Evolutionary conservation across 2,113 vertebrate species (phyloP).

Genomic region (Nanorana parkeri): DNA sequence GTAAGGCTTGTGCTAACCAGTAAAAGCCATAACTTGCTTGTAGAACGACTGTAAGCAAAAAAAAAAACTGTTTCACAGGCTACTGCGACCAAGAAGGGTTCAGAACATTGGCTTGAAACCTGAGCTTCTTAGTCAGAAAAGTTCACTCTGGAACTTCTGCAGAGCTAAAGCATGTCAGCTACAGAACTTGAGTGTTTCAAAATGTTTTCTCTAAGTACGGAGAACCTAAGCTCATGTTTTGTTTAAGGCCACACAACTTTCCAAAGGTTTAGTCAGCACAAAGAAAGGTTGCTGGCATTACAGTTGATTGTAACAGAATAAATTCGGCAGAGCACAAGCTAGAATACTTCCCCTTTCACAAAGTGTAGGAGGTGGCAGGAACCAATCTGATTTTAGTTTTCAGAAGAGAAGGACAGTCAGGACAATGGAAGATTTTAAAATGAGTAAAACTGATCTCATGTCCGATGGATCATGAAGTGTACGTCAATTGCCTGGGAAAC

Average conservation of each 20-base stretch:
- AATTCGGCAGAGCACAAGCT: neutral
- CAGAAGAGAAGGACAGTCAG: no score
- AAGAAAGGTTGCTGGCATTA: neutral
- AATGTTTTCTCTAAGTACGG: slow-evolving; percentile 34
- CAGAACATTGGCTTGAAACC: slow-evolving; percentile 35
- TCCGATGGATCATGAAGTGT: no score
- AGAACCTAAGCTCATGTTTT: slow-evolving; percentile 21
- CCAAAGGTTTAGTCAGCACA: slow-evolving; percentile 22
- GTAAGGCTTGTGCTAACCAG: slow-evolving; percentile 66
- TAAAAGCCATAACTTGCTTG: slow-evolving; percentile 62
- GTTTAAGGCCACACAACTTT: slow-evolving; percentile 42
- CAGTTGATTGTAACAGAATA: neutral
- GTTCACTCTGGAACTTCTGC: slow-evolving; percentile 10
- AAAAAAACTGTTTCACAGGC: slow-evolving; percentile 19
- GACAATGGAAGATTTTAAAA: no score
- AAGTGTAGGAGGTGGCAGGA: no score
- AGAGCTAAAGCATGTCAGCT: neutral
- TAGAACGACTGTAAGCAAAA: slow-evolving; percentile 24
- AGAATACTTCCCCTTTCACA: no score
- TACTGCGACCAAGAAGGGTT: slow-evolving; percentile 37
- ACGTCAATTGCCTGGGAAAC: no score
- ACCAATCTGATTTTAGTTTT: no score
- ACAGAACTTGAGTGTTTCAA: neutral
- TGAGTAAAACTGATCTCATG: no score
- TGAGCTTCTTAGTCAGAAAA: slow-evolving; percentile 35